Evolutionary conservation across 2,888 invertebrate species (phyloP).

Genomic region (Muschampia plurimacula): DNA sequence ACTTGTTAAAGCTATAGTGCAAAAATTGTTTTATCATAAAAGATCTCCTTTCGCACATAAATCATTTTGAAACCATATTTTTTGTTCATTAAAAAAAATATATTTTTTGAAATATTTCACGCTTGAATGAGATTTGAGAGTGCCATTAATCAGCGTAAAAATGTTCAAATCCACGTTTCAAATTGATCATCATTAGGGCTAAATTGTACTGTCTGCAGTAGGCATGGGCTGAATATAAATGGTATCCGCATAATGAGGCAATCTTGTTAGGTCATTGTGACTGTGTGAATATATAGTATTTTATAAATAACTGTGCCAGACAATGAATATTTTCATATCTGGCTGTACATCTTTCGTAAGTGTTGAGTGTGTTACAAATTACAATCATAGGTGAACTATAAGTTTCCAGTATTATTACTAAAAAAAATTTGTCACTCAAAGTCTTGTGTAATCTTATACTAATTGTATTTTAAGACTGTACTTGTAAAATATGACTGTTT

Average conservation of each 20-base stretch:
- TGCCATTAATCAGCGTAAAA: neutral
- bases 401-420: no score
- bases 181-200: slow-evolving; percentile 35
- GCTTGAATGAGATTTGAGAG: neutral
- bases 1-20: no score
- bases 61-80: no score
- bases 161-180: slow-evolving; percentile 7
- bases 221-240: slow-evolving; percentile 34
- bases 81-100: neutral
- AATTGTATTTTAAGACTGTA: no score
- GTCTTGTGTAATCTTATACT: no score
- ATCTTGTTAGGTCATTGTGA: slow-evolving; percentile 32
- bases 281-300: slow-evolving; percentile 19
- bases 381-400: no score
- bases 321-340: slow-evolving; percentile 14
- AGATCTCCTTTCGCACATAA: no score
- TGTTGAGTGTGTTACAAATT: no score
- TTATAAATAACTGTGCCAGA: slow-evolving; percentile 9
- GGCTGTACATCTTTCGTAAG: neutral
- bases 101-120: neutral
- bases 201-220: slow-evolving; percentile 38
- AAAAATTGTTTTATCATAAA: no score
- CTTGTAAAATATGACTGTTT: no score
- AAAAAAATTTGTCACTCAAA: no score
- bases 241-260: slow-evolving; percentile 27